Percentiles rank a stretch among this genome's conserved stretches.
Conservation (phyloP, 2,797 vertebrate genomes). For the Emys orbicularis region DNA sequence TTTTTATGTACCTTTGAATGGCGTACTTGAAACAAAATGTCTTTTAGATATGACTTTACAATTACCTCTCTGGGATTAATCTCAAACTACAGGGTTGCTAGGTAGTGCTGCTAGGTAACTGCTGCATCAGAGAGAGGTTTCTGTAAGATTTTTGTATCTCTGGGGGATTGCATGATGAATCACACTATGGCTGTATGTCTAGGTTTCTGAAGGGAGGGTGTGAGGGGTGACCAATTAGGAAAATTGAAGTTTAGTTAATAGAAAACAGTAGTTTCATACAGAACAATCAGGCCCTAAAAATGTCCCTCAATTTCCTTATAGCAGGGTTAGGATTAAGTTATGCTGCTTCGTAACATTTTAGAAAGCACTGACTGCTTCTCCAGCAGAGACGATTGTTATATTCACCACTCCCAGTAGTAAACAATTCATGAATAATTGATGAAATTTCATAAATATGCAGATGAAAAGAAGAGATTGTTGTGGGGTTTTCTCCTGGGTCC, state of each 20-base stretch:
- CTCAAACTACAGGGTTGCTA: slow-evolving; percentile 78
- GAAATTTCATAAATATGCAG: slow-evolving; percentile 73
- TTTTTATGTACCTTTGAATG: slow-evolving; percentile 23
- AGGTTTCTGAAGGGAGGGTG: slow-evolving; percentile 7
- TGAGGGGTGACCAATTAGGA: not conserved
- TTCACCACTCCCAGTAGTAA: slow-evolving; percentile 45
- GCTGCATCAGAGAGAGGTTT: slow-evolving; percentile 66
- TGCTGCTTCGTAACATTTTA: not conserved
- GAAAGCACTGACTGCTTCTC: not conserved
- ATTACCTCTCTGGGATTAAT: slow-evolving; percentile 64
- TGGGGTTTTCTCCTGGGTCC: slow-evolving; percentile 67
- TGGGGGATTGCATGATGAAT: slow-evolving; percentile 61
- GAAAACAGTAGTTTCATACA: slow-evolving; percentile 30
- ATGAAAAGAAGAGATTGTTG: slow-evolving; percentile 70
- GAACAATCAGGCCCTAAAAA: slow-evolving; percentile 43
- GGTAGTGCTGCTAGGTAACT: slow-evolving; percentile 86
- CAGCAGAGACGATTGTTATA: not conserved
- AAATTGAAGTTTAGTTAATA: slow-evolving; percentile 27
- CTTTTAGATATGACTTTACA: slow-evolving; percentile 53
- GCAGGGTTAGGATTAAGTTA: slow-evolving; percentile 27
- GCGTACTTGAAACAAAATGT: slow-evolving; percentile 38
- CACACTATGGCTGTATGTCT: slow-evolving; percentile 37
- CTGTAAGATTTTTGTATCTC: slow-evolving; percentile 39
- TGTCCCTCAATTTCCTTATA: slow-evolving; percentile 20
- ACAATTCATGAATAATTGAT: slow-evolving; percentile 70